A percentile compares a stretch with the other conserved stretches of the same genome.
phyloP scores from a whole-genome alignment of 2,113 vertebrate genomes.

The Anoura caudifer region DNA sequence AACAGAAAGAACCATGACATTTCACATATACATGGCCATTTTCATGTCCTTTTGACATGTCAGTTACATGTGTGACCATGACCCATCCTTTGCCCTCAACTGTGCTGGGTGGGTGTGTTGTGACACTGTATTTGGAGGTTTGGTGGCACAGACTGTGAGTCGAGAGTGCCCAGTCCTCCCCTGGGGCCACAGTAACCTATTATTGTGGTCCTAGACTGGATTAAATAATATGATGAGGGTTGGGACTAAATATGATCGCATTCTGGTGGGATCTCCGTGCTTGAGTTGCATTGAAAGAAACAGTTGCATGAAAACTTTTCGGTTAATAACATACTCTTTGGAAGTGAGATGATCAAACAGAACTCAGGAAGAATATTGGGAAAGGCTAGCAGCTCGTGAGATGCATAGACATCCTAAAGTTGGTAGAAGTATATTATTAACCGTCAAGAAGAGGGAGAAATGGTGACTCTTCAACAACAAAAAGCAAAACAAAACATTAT shows the following conservation, averaged over 20 bases:
- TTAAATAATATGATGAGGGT: background rate
- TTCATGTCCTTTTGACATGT: slow-evolving; percentile 20
- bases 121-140: background rate
- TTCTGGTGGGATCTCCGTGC: background rate
- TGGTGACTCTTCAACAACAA: background rate
- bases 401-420: background rate
- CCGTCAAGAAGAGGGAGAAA: background rate
- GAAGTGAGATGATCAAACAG: background rate
- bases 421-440: background rate
- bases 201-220: background rate
- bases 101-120: background rate
- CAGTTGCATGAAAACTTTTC: background rate
- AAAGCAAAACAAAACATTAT: background rate
- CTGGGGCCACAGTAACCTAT: background rate
- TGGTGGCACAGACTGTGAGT: background rate
- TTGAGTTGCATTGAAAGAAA: background rate
- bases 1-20: background rate
- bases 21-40: background rate
- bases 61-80: background rate
- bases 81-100: background rate
- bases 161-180: background rate
- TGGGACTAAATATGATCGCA: background rate
- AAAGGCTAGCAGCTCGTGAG: background rate
- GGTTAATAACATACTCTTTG: background rate
- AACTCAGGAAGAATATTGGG: background rate